phyloP scores from a whole-genome alignment of 2,797 vertebrate species.

The Octomys mimax region DNA sequence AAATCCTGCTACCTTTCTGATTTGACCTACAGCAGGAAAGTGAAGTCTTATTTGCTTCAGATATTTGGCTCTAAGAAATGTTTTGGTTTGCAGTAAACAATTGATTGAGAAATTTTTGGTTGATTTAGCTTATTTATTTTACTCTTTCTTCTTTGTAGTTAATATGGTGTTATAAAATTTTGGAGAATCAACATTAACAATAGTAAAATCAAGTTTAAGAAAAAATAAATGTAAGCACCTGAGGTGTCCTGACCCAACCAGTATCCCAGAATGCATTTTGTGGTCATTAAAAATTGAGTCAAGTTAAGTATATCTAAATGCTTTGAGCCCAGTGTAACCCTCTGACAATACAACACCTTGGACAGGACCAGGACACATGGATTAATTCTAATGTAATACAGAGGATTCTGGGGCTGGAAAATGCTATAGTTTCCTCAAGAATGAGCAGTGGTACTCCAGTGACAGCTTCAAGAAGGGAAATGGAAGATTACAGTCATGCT shows the following conservation, averaged over 20 bases:
- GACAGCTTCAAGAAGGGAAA: too few species aligned
- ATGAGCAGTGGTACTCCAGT: background rate
- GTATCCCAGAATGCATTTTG: background rate
- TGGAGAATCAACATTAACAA: background rate
- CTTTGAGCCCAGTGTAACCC: background rate
- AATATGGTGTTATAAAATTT: background rate
- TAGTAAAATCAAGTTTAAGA: background rate
- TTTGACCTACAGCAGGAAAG: background rate
- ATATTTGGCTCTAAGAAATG: background rate
- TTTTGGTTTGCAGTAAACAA: background rate
- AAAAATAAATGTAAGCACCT: background rate
- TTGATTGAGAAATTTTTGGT: background rate
- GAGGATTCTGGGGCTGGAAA: background rate
- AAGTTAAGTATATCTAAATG: background rate
- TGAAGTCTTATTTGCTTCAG: background rate
- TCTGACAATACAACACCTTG: fast-evolving
- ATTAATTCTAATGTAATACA: too few species aligned
- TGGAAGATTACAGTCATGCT: background rate
- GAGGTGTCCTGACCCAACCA: background rate
- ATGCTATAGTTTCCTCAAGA: background rate
- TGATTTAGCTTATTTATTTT: background rate
- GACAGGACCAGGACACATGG: fast-evolving
- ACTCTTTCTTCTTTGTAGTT: background rate
- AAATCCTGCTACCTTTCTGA: background rate
- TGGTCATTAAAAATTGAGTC: background rate